A percentile compares a stretch with the other conserved stretches of the same genome.
These are phyloP conservation scores for Spheniscus mendiculus DNA, from an alignment of 2,113 vertebrate species.

Conservation along the genomic window DNA sequence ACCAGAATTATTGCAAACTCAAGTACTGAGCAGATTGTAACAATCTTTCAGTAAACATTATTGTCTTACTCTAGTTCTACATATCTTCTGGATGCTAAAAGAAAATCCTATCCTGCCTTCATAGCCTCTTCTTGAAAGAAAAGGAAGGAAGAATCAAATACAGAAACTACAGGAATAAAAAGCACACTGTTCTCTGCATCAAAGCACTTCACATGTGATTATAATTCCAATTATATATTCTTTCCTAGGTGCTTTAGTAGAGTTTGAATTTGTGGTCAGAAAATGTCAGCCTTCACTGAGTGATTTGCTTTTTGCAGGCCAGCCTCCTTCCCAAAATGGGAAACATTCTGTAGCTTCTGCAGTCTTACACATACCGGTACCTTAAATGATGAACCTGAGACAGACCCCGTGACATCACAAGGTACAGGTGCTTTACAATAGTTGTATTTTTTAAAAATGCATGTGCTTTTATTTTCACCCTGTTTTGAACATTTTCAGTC, in stretches of 20 bases:
- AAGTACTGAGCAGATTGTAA: neutral
- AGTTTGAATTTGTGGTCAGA: neutral
- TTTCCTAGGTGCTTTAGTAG: neutral
- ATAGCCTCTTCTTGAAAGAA: neutral
- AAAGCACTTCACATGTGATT: neutral
- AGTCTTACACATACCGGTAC: neutral
- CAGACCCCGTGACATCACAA: neutral
- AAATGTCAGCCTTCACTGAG: neutral
- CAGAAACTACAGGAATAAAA: neutral
- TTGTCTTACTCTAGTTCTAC: neutral
- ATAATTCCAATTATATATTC: neutral
- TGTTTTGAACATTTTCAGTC: neutral
- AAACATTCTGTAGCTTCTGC: neutral
- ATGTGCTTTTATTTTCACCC: neutral
- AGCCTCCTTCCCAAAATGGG: neutral
- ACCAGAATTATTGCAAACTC: conserved; percentile 5
- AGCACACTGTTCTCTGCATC: neutral
- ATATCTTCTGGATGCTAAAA: neutral
- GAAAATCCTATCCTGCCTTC: neutral
- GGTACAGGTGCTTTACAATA: neutral
- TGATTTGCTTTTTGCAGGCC: neutral
- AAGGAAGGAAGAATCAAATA: neutral
- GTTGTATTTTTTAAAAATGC: neutral
- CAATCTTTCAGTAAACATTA: neutral
- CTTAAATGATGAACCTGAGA: neutral